Base-by-base conservation (phyloP, 2,113 vertebrate species). In the Carassius auratus region DNA sequence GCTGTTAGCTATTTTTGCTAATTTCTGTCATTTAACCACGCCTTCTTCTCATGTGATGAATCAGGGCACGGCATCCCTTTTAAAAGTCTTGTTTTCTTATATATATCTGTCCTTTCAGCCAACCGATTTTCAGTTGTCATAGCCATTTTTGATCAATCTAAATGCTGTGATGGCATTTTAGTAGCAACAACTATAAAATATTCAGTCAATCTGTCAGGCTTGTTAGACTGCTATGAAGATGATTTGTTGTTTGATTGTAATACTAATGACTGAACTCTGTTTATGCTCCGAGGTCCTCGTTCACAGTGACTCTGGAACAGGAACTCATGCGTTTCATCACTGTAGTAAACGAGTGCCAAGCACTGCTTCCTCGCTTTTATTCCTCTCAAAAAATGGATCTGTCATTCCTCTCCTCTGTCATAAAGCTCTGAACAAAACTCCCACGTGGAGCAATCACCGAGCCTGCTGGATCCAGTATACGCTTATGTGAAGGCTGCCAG, bases 211-310 rank as follows among this genome's bases (percentile, higher is more conserved):
- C 42, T 68, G 61, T 48, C 45, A 10, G 2, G 45, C 38, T 12
- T 66, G 78, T 30, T 38, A 26, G 23, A 64, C 14, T 12, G 38
- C n/a, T 26, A 45, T 45, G n/a, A 68, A 68, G 79, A 68, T 13
- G 23, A 81, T 68, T 17, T 52, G 61, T 33, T 68, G 38, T 68
- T 62, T 80, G 59, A 81, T 21, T 30, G 23, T 81, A 50, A 33
- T 68, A 75, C 12, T 52, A 52, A 76, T 87, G 77, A 66, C 71
- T 61, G 73, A 62, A 86, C 86, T 88, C 85, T 66, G 57, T 75
- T 80, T 68, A 83, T 86, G 74, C 86, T 88, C 88, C 5, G 50
- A 87, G 88, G 89, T 78, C 36, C 62, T 36, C 86, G n/a, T 82
- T 86, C 48, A n/a, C 77, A 30, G 23, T 55, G 23, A 75, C 61